Base-by-base conservation (phyloP, 2,797 vertebrate genomes). In the Takifugu rubripes region DNA sequence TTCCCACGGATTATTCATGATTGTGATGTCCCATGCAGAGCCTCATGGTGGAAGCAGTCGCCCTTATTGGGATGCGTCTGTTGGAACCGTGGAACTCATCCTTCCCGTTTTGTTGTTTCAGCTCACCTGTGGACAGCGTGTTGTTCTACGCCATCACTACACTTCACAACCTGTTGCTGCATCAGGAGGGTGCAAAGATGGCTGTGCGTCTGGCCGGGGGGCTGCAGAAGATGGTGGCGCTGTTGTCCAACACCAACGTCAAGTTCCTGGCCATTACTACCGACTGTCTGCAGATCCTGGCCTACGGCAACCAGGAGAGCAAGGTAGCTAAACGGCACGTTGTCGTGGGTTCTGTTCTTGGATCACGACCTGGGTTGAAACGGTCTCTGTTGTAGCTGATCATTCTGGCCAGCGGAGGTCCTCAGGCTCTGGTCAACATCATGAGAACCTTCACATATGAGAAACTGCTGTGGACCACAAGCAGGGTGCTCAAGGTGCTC, bases 111-210 rank as follows among this genome's bases (percentile, higher is more conserved):
- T 51, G 21, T 21, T 21, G 21, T 45, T 64, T 56, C 55, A 99
- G 97, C 49, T 99, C 97, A 3, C 96, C 97, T 0, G 96, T 99
- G 81, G 97, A 99, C 86, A 97, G 96, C 5, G 97, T 99, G 56
- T 86, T 99, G 73, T 99, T 99, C 74, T 99, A 99, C 29, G 97
- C 97, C 74, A 99, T 99, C 70, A 99, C 97, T 62, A 99, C 97
- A 21, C 94, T 99, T 56, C 97, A 99, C 90, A 99, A 99, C 81
- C 93, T 99, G 75, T 87, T 99, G 59, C 70, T 99, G 71, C 97
- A 99, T 77, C 97, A 99, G 87, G 97, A 99, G 90, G 97, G 97
- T 59, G 97, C 97, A 69, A 99, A 99, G 84, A 99, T 99, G 97
- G 97, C 97, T 0, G 97, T 99, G 64, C 96, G 97, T 54, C 88